Base-by-base conservation (phyloP, 2,888 invertebrate species). In the Argyresthia albistria region DNA sequence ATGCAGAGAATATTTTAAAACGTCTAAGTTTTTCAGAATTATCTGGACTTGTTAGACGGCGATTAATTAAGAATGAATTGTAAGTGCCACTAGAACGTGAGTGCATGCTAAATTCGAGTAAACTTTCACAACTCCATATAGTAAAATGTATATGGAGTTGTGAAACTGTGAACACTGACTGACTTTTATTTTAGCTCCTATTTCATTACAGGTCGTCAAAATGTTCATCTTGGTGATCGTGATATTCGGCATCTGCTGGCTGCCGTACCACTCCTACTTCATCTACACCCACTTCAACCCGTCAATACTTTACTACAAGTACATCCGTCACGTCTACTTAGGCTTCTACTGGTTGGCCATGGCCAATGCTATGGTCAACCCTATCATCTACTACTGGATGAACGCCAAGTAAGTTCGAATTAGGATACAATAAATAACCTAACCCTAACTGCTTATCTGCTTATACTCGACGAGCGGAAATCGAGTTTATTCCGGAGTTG, bases 361-460 rank as follows among this genome's bases (percentile, higher is more conserved):
- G 97, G 94, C 95, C 10, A 96, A 96, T 68, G 93, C 96, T 0
- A 96, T 96, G 95, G 95, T 96, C 54, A 97, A 97, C 80, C 96
- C 96, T 0, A 91, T 97, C 54, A 95, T 97, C 50, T 97, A 97
- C 74, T 96, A 96, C 70, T 95, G 95, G 93, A 96, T 97, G 96
- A 97, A 96, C 75, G 93, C 94, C 61, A 92, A 93, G 93, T 93
- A 78, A 89, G 84, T 75, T 15, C 50, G 46, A 2, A 35, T 16
- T 45, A 39, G 46, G 16, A 48, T 55, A 12, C 0, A 43, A 25
- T 6, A 25, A 6, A 25, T 25, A 25, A 25, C 2, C 6, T 25
- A 4, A 25, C 25, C 25, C 3, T 25, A n/a, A n/a, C n/a, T n/a
- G n/a, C n/a, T n/a, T n/a, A n/a, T n/a, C n/a, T n/a, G n/a, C n/a